phyloP scores from a whole-genome alignment of 2,113 vertebrate genomes.

The Sinocyclocheilus rhinocerous region DNA sequence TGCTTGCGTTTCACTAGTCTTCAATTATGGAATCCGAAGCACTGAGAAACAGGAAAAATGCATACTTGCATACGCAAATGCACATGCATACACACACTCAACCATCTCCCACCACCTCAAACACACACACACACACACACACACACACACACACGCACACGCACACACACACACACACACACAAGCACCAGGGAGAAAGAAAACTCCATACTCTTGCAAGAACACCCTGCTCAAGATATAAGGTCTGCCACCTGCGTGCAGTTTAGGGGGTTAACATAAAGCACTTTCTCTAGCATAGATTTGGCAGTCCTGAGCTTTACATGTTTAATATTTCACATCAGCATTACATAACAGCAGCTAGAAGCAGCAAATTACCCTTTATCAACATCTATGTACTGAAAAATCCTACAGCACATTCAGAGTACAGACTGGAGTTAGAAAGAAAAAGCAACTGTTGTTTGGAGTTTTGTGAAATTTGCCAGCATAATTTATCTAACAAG shows the following conservation, averaged over 20 bases:
- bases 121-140: conserved; percentile 16
- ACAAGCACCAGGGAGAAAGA: conserved; percentile 13
- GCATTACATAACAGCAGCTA: conserved; percentile 67
- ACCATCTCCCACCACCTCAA: conserved; percentile 13
- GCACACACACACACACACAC: neutral
- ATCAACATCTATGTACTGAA: conserved; percentile 56
- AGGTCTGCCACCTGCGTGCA: conserved; percentile 53
- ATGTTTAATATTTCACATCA: conserved; percentile 75
- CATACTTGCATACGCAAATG: conserved; percentile 32
- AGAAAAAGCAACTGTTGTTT: conserved; percentile 62
- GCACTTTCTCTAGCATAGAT: conserved; percentile 70
- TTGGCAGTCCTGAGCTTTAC: conserved; percentile 60
- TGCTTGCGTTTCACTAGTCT: conserved; percentile 27
- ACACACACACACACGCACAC: neutral
- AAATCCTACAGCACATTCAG: conserved; percentile 47
- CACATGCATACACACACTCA: conserved; percentile 47
- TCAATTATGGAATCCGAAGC: conserved; percentile 30
- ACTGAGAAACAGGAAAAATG: conserved; percentile 36
- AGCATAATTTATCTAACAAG: conserved; percentile 46
- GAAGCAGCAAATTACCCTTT: conserved; percentile 55
- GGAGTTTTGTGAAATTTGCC: conserved; percentile 34
- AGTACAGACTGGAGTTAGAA: conserved; percentile 51
- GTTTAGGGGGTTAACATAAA: conserved; percentile 67
- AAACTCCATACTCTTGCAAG: conserved; percentile 59
- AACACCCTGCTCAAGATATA: conserved; percentile 49